phyloP scores from a whole-genome alignment of 2,888 invertebrate species.

The Macropis europaea region DNA sequence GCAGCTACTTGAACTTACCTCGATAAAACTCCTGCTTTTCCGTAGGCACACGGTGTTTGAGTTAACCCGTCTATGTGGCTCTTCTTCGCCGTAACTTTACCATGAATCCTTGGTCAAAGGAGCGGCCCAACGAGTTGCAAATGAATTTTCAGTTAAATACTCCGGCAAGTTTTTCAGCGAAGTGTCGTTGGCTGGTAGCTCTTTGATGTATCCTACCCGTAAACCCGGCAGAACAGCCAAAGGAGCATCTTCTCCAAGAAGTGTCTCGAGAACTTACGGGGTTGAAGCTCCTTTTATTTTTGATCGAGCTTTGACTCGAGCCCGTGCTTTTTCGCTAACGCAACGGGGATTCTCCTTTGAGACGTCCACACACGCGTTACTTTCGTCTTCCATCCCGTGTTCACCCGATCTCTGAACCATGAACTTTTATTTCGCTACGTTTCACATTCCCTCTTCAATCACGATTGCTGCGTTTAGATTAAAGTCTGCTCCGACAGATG shows the following conservation, averaged over 20 bases:
- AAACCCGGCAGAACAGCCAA: too few species aligned
- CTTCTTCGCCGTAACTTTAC: not conserved
- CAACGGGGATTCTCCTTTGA: not conserved
- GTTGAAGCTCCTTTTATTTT: conserved; percentile 19
- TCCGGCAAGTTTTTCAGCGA: not conserved
- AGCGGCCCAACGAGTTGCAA: not conserved
- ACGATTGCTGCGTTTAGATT: too few species aligned
- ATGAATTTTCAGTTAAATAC: conserved; percentile 35
- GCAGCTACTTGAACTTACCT: conserved; percentile 13
- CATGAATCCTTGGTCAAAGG: not conserved
- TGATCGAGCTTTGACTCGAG: conserved; percentile 32
- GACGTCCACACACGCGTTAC: not conserved
- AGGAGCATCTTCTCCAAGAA: too few species aligned
- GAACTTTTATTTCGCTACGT: not conserved
- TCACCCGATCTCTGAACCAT: too few species aligned
- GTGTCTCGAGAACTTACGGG: conserved; percentile 25
- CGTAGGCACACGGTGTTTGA: not conserved
- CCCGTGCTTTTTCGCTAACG: not conserved
- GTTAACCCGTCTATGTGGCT: not conserved
- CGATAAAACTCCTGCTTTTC: conserved; percentile 12
- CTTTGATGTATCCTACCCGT: conserved; percentile 27
- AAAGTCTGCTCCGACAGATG: too few species aligned
- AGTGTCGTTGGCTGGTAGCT: not conserved
- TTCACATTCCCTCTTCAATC: too few species aligned
- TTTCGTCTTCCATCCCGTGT: not conserved